Percentiles rank a stretch among this genome's conserved stretches.
Evolutionary conservation across 1,140 invertebrate genomes (phyloP).

Genomic region (Helicoverpa zea): DNA sequence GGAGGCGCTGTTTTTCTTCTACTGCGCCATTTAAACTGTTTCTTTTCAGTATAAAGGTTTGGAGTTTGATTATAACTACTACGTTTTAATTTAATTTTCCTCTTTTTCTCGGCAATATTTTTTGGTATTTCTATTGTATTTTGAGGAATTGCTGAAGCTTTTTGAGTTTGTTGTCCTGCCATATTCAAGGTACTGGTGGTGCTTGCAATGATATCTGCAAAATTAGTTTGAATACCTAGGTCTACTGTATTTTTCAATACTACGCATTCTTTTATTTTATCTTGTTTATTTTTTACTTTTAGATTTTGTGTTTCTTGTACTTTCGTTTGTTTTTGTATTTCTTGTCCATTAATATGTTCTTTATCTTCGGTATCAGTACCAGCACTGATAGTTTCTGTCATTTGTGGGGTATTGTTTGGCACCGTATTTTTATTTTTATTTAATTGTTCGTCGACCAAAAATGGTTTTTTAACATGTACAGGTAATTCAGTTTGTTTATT

Average conservation of each 20-base stretch:
- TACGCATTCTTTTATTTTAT: conserved; percentile 7
- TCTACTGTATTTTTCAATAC: conserved; percentile 40
- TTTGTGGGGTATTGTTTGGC: conserved; percentile 10
- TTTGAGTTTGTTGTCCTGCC: neutral
- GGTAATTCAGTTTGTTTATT: conserved; percentile 8
- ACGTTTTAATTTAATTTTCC: conserved; percentile 56
- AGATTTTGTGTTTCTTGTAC: neutral
- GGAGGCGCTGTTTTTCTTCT: conserved; percentile 30
- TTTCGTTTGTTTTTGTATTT: neutral
- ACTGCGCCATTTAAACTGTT: conserved; percentile 59
- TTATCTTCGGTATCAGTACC: neutral
- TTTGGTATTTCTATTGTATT: conserved; percentile 53
- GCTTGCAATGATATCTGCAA: conserved; percentile 3
- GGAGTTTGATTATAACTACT: conserved; percentile 26
- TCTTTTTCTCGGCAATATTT: conserved; percentile 9
- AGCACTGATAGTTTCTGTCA: neutral
- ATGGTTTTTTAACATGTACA: neutral
- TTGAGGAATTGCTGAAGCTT: neutral
- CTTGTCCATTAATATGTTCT: neutral
- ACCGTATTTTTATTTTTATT: conserved; percentile 20
- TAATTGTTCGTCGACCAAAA: neutral
- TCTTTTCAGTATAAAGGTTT: conserved; percentile 44
- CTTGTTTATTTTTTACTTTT: neutral
- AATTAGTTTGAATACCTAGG: conserved; percentile 59
- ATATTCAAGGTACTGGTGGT: neutral